Percentiles rank a stretch among this genome's conserved stretches.
Evolutionary conservation across 1,140 invertebrate species (phyloP).

Genomic region (Eurosta solidaginis): DNA sequence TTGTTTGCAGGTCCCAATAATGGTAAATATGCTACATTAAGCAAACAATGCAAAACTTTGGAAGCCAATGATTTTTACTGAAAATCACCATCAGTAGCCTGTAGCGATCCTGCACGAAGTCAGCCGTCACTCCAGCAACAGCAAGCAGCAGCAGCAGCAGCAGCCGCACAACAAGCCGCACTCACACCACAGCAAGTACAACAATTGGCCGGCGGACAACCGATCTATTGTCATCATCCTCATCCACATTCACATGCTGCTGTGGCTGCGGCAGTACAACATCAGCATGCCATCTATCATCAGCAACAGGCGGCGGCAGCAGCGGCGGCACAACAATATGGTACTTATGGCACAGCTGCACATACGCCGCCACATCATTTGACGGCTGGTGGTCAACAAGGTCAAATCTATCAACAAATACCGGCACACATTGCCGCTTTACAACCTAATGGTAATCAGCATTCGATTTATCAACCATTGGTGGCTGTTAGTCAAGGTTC

Average conservation of each 20-base stretch:
- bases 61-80: constrained; percentile 94
- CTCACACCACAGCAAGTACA: constrained; percentile 39
- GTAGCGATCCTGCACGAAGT: constrained; percentile 40
- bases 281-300: constrained; percentile 57
- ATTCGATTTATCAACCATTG: constrained; percentile 57
- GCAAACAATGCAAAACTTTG: constrained; percentile 92
- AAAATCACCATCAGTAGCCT: constrained; percentile 72
- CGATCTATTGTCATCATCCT: constrained; percentile 57
- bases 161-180: constrained; percentile 40
- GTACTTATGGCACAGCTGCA: constrained; percentile 51
- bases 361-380: constrained; percentile 50
- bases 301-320: constrained; percentile 50
- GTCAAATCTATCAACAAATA: constrained; percentile 58
- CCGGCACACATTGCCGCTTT: constrained; percentile 51
- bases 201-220: constrained; percentile 57
- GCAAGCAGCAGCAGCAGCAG: constrained; percentile 53
- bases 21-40: constrained; percentile 88
- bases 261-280: constrained; percentile 48
- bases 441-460: constrained; percentile 50
- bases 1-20: constrained; percentile 65
- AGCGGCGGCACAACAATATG: constrained; percentile 45
- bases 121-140: constrained; percentile 46
- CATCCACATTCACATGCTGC: constrained; percentile 57
- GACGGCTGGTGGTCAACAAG: constrained; percentile 38
- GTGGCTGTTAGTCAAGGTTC: constrained; percentile 56